Evolutionary conservation across 2,888 invertebrate species (phyloP), one percentile per base, ranked within the genome.

Genomic region (Synanthedon myopaeformis): DNA sequence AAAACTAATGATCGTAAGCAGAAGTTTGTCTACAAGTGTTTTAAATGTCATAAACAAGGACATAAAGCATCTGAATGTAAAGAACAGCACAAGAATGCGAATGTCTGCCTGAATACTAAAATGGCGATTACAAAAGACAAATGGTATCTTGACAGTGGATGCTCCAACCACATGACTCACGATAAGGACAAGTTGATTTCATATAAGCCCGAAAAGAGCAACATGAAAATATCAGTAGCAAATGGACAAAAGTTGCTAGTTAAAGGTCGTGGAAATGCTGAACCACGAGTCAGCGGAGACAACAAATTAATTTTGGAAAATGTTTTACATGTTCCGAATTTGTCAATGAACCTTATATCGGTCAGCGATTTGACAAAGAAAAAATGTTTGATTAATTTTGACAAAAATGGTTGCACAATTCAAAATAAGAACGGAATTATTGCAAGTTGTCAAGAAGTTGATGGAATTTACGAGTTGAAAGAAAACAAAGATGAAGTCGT

Each of bases 61-160:
- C 41, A 49, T 35, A 52, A 52, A 12, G 52, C 52, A 14, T 52
- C 52, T 12, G 49, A 52, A 14, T 52, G 52, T 28, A 49, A 48
- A 23, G 48, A 52, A 28, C 52, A 13, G 28, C 42, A 42, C 4
- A 23, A 23, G 23, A 23, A 23, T 23, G 23, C 23, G 5, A 23
- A 23, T 23, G 49, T 52, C 35, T 52, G 48, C 35, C 45, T 48
- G 52, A 52, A 52, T n/a, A 49, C 17, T n/a, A 48, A 52, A 35
- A 28, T 28, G 48, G 49, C 35, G 14, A 52, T 52, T 45, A 35
- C 45, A 14, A 52, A 52, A 14, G 49, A 52, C 14, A 52, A 51
- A 13, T 51, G 41, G 48, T 52, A 52, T 49, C 13, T 52, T 49
- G 52, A 52, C 14, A 52, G 52, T 14, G 45, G 52, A 4, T 49